These are phyloP conservation scores for Chloroclysta siterata DNA, from an alignment of 2,888 invertebrate genomes.

Conservation along the genomic window DNA sequence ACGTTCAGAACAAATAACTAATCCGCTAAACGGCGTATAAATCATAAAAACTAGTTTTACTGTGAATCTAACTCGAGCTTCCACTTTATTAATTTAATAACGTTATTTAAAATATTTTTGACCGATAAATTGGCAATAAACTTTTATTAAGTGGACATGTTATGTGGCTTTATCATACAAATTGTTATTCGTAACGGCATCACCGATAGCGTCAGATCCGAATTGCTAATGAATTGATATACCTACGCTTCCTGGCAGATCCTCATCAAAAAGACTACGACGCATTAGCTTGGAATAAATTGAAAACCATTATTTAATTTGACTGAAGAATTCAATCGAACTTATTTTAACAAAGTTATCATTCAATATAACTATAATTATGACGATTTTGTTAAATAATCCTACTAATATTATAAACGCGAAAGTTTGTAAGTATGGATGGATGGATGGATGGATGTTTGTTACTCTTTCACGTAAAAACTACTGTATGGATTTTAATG, in stretches of 20 bases:
- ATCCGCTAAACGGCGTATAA: conserved; percentile 38
- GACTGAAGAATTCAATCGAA: too few species aligned
- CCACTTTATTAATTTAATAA: conserved; percentile 35
- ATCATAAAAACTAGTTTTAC: conserved; percentile 40
- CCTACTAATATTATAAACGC: too few species aligned
- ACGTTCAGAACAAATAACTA: conserved; percentile 16
- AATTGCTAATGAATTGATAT: conserved; percentile 50
- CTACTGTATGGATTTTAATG: too few species aligned
- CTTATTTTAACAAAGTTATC: too few species aligned
- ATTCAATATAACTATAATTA: too few species aligned
- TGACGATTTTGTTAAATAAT: too few species aligned
- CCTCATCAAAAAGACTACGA: conserved; percentile 22
- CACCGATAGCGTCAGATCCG: conserved; percentile 43
- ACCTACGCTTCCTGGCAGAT: conserved; percentile 43
- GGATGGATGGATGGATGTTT: too few species aligned
- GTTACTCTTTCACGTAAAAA: too few species aligned
- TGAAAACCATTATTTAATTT: conserved; percentile 12
- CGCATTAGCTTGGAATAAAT: conserved; percentile 12
- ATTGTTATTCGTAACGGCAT: conserved; percentile 45
- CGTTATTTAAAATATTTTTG: conserved; percentile 21
- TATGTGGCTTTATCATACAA: conserved; percentile 51
- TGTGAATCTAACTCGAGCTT: conserved; percentile 22
- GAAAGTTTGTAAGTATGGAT: too few species aligned
- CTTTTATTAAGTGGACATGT: conserved; percentile 42
- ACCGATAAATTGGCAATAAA: conserved; percentile 41